Base-by-base conservation (phyloP, 2,113 vertebrate genomes). In the Oceanodroma tethys region DNA sequence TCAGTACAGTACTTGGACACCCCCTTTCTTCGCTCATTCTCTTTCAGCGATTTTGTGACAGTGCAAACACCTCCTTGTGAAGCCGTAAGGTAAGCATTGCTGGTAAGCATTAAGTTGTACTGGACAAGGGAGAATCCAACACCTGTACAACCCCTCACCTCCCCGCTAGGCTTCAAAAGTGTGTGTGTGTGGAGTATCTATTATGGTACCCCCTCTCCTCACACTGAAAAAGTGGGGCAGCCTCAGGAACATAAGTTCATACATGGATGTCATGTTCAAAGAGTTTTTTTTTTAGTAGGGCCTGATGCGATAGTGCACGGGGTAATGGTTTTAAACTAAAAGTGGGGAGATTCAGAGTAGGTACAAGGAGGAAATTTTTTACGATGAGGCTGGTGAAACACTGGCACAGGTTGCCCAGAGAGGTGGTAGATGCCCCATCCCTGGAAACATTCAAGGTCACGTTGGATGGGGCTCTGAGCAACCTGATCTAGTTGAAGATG, bases 381-480 rank as follows among this genome's bases (percentile, higher is more conserved):
- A 27, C 20, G 2, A 13, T 67, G 47, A 25, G 8, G 11, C 3
- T 58, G 30, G 11, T 62, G 16, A 53, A 47, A 47, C 30, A 47
- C 12, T 48, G 42, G 43, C 20, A 71, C 8, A 20, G 9, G 32
- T 43, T 43, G 18, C 30, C 36, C 18, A 32, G 38, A 38, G 17
- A 13, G 17, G 26, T 42, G 58, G 30, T 53, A 13, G 79, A 52
- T 48, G 14, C 6, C 18, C 29, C 16, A 27, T 11, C 32, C 14
- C n/a, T 19, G 7, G 27, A 62, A 75, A 56, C 3, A 16, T 13
- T 34, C 16, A 47, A 55, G 16, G 21, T 30, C 15, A 0, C 0
- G 3, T 23, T 66, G 67, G 16, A 40, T 0, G 0, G 7, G 8
- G 3, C 26, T 72, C 8, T 58, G 42, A 47, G 15, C 3, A 65